Base-by-base conservation (phyloP, 2,797 vertebrate genomes). In the Mallotus villosus region DNA sequence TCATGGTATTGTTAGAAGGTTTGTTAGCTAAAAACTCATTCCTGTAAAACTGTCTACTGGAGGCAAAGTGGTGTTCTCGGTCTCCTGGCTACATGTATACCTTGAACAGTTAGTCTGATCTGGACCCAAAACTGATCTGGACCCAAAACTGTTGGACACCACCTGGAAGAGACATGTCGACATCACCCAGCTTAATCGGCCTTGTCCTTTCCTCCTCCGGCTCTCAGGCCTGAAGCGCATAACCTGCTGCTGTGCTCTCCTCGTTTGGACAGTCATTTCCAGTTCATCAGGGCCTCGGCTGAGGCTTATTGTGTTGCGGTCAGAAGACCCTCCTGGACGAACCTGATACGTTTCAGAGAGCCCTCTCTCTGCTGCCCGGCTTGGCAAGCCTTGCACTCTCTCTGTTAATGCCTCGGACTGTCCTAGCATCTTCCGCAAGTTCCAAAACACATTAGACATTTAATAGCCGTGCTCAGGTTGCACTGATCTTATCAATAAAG, bases 371-470 rank as follows among this genome's bases (percentile, higher is more conserved):
- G 78, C 88, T 85, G 88, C 87, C 84, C 85, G 82, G 88, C 84
- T 92, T 90, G 87, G 86, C 86, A 83, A 78, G 64, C 57, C 76
- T 64, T 70, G 73, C 57, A 51, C 77, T 75, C 72, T 59, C 53
- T 58, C 67, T 24, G 64, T 80, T 84, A 85, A 84, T 85, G 77
- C 72, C 74, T 84, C 75, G 8, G 84, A 83, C 92, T 91, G 91
- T 91, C 91, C 90, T 90, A 87, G 87, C 90, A 90, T 90, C 90
- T 78, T 78, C 76, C 87, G 85, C 83, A 89, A 87, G 88, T 88
- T 90, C 87, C 87, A 90, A 90, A 90, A 91, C 86, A 90, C 91
- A 92, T 92, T 91, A 92, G 90, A 92, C 86, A 92, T 92, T 83
- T 88, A 92, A 92, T 92, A 92, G 90, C 91, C 81, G 68, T 78